Percentiles rank a stretch among this genome's conserved stretches.
Conservation (phyloP, 2,113 vertebrate species). For the Butorides virescens region DNA sequence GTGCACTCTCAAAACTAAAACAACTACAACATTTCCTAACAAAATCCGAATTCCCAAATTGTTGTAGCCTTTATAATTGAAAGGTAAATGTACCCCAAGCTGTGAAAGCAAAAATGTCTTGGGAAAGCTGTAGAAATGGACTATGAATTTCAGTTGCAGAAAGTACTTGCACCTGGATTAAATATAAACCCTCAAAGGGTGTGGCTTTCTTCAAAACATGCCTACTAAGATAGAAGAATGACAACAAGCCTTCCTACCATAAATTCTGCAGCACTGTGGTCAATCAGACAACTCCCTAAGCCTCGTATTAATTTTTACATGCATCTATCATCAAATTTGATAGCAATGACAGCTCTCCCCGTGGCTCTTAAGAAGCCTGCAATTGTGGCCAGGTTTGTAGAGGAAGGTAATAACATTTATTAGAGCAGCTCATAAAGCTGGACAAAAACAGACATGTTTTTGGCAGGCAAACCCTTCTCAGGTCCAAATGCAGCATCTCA, state of each 20-base stretch:
- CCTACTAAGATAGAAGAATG: not conserved
- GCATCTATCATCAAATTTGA: not conserved
- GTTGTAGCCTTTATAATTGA: not conserved
- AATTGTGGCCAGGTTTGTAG: not conserved
- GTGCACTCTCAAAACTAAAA: not conserved
- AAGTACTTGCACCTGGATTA: constrained; percentile 23
- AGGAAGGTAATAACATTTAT: not conserved
- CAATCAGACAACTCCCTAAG: not conserved
- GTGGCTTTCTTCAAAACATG: not conserved
- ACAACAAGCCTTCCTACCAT: not conserved
- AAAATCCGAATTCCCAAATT: not conserved
- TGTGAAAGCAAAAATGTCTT: not conserved
- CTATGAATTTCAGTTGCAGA: not conserved
- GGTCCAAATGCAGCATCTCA: not conserved
- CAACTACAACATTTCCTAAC: not conserved
- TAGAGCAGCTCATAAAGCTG: not conserved
- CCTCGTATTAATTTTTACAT: not conserved
- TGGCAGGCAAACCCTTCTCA: not conserved
- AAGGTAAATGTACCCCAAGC: not conserved
- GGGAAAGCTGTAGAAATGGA: not conserved
- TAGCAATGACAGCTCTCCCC: not conserved
- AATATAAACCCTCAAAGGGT: constrained; percentile 15
- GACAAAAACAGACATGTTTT: not conserved
- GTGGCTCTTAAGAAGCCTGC: not conserved
- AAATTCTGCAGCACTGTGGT: not conserved